A percentile compares a stretch with the other conserved stretches of the same genome.
phyloP scores from a whole-genome alignment of 2,113 vertebrate genomes.

The Cyanocitta stelleri region DNA sequence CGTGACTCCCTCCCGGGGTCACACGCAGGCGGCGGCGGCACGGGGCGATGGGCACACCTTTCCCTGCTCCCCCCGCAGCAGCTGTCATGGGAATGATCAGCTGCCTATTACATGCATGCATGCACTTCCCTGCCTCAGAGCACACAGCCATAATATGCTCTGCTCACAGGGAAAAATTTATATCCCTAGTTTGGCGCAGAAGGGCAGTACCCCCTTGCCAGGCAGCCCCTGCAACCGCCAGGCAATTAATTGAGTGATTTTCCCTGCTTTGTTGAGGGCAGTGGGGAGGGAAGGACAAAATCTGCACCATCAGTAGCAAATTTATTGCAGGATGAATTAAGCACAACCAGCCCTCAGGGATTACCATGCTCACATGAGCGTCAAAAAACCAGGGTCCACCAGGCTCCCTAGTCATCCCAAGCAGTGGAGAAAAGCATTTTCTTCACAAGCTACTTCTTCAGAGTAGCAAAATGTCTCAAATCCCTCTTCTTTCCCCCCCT shows the following conservation, averaged over 20 bases:
- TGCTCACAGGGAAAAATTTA: conserved; percentile 79
- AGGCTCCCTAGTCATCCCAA: conserved; percentile 48
- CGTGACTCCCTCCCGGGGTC: conserved; percentile 63
- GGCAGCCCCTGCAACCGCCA: not conserved
- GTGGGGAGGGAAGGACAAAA: conserved; percentile 25
- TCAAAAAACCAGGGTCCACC: conserved; percentile 50
- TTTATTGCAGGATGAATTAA: conserved; percentile 12
- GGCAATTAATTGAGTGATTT: conserved; percentile 38
- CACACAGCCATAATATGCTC: conserved; percentile 69
- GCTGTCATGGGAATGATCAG: conserved; percentile 86
- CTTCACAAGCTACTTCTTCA: not conserved
- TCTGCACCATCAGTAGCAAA: not conserved
- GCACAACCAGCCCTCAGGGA: conserved; percentile 1
- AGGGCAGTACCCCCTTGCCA: conserved; percentile 13
- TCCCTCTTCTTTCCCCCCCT: accelerated
- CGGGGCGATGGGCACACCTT: conserved; percentile 68
- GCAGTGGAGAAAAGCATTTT: not conserved
- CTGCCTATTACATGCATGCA: conserved; percentile 85
- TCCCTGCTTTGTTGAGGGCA: not conserved
- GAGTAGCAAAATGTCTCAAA: not conserved
- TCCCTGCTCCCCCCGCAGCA: conserved; percentile 38
- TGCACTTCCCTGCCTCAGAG: conserved; percentile 77
- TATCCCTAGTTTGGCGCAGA: conserved; percentile 68
- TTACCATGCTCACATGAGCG: not conserved
- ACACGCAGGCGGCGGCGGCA: conserved; percentile 61